A percentile compares a stretch with the other conserved stretches of the same genome.
Evolutionary conservation across 2,888 invertebrate genomes (phyloP).

Genomic region (Yponomeuta cagnagella): DNA sequence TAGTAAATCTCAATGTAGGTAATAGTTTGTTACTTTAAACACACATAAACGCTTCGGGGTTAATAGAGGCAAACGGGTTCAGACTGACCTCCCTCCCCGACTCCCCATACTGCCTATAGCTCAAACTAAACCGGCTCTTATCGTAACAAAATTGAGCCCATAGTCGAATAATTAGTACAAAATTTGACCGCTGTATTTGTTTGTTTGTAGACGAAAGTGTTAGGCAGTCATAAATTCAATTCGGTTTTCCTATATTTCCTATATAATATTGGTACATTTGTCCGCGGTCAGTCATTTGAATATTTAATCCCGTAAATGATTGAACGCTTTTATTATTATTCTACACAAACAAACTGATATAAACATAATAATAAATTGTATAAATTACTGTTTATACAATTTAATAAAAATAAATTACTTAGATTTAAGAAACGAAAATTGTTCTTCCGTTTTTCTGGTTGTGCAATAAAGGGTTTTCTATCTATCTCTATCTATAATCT

Average conservation of each 20-base stretch:
- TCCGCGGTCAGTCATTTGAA: too few species aligned
- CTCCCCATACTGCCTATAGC: not conserved
- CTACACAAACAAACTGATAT: too few species aligned
- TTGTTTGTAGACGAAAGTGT: not conserved
- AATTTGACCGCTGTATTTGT: not conserved
- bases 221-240: not conserved
- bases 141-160: not conserved
- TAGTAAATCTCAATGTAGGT: not conserved
- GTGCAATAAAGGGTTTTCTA: too few species aligned
- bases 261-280: not conserved
- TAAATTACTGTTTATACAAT: too few species aligned
- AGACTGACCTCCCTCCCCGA: not conserved
- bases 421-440: too few species aligned
- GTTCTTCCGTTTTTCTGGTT: too few species aligned
- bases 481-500: too few species aligned
- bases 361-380: too few species aligned
- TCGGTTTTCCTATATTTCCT: not conserved
- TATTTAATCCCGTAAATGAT: too few species aligned
- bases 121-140: not conserved
- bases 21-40: constrained; percentile 3
- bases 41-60: not conserved
- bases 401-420: too few species aligned
- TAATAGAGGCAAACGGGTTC: not conserved
- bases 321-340: too few species aligned
- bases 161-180: not conserved